A percentile compares a stretch with the other conserved stretches of the same genome.
Conservation (phyloP, 23 tunicate genomes). For the Styela clava region DNA sequence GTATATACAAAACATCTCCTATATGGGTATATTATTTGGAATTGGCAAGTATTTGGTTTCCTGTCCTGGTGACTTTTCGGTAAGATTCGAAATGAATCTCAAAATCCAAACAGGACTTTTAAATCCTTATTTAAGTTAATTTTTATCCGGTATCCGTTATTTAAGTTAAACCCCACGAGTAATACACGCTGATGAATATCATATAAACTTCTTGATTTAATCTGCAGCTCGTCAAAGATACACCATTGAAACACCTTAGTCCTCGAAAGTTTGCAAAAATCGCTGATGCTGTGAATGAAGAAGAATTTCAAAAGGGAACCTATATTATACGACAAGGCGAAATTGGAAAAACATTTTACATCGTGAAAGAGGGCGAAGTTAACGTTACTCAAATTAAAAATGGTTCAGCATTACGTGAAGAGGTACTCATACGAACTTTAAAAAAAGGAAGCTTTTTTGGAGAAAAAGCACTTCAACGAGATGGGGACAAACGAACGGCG, state of each 20-base stretch:
- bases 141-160: too few relatives aligned
- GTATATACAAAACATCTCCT: too few relatives aligned
- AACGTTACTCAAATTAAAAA: conserved; percentile 60
- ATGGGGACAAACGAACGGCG: conserved; percentile 52
- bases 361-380: conserved; percentile 83
- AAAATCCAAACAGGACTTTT: too few relatives aligned
- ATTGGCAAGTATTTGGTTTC: too few relatives aligned
- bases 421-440: conserved; percentile 44
- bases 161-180: too few relatives aligned
- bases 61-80: too few relatives aligned
- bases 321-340: conserved; percentile 87
- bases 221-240: conserved; percentile 38
- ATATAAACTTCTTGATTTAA: too few relatives aligned
- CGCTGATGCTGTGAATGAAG: conserved; percentile 86
- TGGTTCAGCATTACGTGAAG: conserved; percentile 36
- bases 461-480: conserved; percentile 80
- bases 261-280: conserved; percentile 60
- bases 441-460: conserved; percentile 83
- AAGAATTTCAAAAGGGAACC: conserved; percentile 58
- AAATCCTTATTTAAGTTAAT: too few relatives aligned
- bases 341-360: conserved; percentile 87
- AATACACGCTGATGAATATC: too few relatives aligned
- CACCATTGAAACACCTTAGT: conserved; percentile 43
- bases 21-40: too few relatives aligned
- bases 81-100: too few relatives aligned